These are phyloP conservation scores for Urechis unicinctus DNA, from an alignment of 2,888 invertebrate genomes.

Conservation along the genomic window DNA sequence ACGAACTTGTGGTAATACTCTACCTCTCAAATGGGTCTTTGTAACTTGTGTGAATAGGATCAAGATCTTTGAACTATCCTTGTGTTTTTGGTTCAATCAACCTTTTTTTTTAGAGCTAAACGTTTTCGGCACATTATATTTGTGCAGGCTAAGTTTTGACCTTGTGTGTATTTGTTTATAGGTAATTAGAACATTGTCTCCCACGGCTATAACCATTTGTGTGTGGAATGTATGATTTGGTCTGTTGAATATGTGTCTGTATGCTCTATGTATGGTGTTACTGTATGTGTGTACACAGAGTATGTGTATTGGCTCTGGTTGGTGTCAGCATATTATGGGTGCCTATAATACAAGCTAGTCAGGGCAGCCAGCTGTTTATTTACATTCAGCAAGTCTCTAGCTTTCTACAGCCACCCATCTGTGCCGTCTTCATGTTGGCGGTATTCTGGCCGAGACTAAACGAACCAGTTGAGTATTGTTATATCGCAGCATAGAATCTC, in stretches of 20 bases:
- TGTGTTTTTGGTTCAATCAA: too few species aligned
- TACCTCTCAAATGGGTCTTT: too few species aligned
- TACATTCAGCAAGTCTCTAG: constrained; percentile 44
- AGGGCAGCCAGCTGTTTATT: constrained; percentile 40
- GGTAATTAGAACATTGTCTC: too few species aligned
- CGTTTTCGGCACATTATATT: too few species aligned
- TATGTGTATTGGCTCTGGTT: constrained; percentile 38
- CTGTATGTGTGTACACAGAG: constrained; percentile 20
- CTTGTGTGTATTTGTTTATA: too few species aligned
- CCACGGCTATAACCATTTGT: too few species aligned
- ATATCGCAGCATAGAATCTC: not conserved
- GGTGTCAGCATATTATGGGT: constrained; percentile 43
- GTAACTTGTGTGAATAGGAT: too few species aligned
- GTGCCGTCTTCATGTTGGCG: constrained; percentile 38
- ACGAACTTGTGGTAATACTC: too few species aligned
- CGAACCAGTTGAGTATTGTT: constrained; percentile 32
- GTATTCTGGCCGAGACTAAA: constrained; percentile 39
- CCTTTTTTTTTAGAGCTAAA: too few species aligned
- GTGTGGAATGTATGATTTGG: too few species aligned
- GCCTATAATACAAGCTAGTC: constrained; percentile 36
- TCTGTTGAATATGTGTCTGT: not conserved
- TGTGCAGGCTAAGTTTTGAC: too few species aligned
- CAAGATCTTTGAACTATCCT: too few species aligned
- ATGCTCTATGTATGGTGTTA: not conserved
- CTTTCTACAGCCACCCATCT: constrained; percentile 43